A percentile compares a stretch with the other conserved stretches of the same genome.
These are phyloP conservation scores for Tamandua tetradactyla DNA, from an alignment of 2,797 vertebrate species.

Conservation along the genomic window DNA sequence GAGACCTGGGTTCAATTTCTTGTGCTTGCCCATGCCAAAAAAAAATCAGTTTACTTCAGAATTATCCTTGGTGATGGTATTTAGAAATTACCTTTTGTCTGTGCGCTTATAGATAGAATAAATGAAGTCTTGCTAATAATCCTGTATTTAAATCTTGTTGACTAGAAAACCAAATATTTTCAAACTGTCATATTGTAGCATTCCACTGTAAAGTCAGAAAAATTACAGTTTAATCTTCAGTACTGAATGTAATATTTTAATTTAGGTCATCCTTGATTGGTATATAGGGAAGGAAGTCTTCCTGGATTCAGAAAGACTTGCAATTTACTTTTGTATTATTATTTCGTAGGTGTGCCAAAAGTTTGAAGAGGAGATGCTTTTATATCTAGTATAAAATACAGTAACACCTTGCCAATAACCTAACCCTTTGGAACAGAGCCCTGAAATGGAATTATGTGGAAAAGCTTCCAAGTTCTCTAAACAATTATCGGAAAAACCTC, in stretches of 20 bases:
- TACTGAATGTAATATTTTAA: not conserved
- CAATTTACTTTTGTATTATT: conserved; percentile 1
- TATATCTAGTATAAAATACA: conserved; percentile 18
- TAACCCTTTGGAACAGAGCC: conserved; percentile 5
- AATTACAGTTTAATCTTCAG: not conserved
- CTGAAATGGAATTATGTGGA: not conserved
- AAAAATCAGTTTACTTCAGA: not conserved
- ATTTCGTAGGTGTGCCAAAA: conserved; percentile 39
- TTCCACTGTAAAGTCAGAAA: not conserved
- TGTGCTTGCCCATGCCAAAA: no score
- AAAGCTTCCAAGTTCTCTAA: conserved; percentile 31
- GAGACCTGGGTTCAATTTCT: no score
- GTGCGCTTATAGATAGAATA: not conserved
- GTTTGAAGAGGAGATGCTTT: not conserved
- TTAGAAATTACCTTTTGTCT: conserved; percentile 34
- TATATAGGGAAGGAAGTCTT: not conserved
- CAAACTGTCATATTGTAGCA: not conserved
- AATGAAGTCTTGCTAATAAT: not conserved
- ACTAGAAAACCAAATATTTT: conserved; percentile 30
- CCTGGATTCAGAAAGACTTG: not conserved
- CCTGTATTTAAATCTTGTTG: conserved; percentile 19
- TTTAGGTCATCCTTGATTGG: not conserved
- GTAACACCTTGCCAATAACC: not conserved
- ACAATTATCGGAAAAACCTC: not conserved
- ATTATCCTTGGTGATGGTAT: not conserved